These are phyloP conservation scores for Drosophila gunungcola DNA, from an alignment of 1,140 invertebrate species.

Conservation along the genomic window DNA sequence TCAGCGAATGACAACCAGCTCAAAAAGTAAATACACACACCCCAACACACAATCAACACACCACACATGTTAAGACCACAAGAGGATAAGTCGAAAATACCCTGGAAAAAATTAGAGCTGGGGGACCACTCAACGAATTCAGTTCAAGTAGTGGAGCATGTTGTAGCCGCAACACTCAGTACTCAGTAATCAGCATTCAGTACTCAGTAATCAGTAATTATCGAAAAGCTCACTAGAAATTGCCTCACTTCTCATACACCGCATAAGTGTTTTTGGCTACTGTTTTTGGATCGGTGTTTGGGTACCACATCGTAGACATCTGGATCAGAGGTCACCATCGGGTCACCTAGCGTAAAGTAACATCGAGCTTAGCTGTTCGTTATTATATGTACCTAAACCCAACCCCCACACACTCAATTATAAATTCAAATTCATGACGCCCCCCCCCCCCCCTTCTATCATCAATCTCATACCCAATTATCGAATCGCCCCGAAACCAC, in stretches of 20 bases:
- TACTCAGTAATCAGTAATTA: slow-evolving; percentile 18
- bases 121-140: slow-evolving; percentile 17
- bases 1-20: slow-evolving; percentile 64
- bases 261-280: slow-evolving; percentile 46
- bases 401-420: slow-evolving; percentile 1
- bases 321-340: not conserved
- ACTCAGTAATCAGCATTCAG: slow-evolving; percentile 22
- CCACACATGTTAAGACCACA: slow-evolving; percentile 14
- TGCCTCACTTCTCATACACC: slow-evolving; percentile 44
- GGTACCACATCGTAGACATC: not conserved
- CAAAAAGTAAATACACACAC: slow-evolving; percentile 22
- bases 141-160: slow-evolving; percentile 50
- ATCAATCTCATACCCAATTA: slow-evolving; percentile 44
- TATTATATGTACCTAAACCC: slow-evolving; percentile 1
- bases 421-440: slow-evolving; percentile 20
- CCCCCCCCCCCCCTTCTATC: slow-evolving; percentile 6
- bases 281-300: slow-evolving; percentile 4
- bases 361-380: slow-evolving; percentile 14
- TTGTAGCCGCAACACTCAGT: slow-evolving; percentile 39
- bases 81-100: slow-evolving; percentile 13
- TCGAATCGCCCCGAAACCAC: slow-evolving; percentile 54
- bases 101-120: slow-evolving; percentile 13
- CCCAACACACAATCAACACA: slow-evolving; percentile 2
- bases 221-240: slow-evolving; percentile 41
- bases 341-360: not conserved